Evolutionary conservation across 2,888 invertebrate species (phyloP), one percentile per base, ranked within the genome.

Genomic region (Nomada ferruginata): DNA sequence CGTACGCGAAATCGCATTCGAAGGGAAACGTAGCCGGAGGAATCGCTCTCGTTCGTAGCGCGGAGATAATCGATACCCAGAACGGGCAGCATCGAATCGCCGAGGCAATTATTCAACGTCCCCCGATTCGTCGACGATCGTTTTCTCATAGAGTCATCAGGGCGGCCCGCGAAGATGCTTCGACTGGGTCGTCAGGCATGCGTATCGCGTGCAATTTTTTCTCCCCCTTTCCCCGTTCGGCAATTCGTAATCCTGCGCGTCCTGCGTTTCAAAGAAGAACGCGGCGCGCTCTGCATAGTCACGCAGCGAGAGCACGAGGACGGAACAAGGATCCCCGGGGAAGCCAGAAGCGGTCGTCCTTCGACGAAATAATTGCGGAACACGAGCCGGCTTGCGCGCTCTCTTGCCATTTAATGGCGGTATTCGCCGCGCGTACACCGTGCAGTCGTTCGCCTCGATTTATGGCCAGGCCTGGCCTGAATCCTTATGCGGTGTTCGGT

Each of bases 381-480:
- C 87, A 84, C 84, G 80, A 84, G 82, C 82, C 70, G 79, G 86
- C 84, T 77, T 70, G 68, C 76, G 76, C 82, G 73, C 79, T 88
- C 88, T 84, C 81, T 71, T 74, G 84, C 84, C 87, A 82, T 88
- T 91, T 87, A 89, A 91, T 87, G 87, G 85, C 85, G 89, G 88
- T 85, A 89, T 88, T 89, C 89, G 79, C 83, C 65, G 83, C 88
- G 89, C 88, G 87, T 87, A 87, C 87, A 82, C 81, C 78, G 86
- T 76, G 85, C 86, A 87, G 88, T 91, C 91, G 91, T 91, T 91
- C 91, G 91, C 87, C 87, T 90, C 90, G 91, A 91, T 91, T 91
- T 91, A 91, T 89, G 89, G 86, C 69, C 83, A 80, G 81, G 79
- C 87, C 86, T 85, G 91, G 86, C 89, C 90, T 89, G 91, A 91